Evolutionary conservation across 2,113 vertebrate species (phyloP), one percentile per base, ranked within the genome.

Genomic region (Gallinago undulata): DNA sequence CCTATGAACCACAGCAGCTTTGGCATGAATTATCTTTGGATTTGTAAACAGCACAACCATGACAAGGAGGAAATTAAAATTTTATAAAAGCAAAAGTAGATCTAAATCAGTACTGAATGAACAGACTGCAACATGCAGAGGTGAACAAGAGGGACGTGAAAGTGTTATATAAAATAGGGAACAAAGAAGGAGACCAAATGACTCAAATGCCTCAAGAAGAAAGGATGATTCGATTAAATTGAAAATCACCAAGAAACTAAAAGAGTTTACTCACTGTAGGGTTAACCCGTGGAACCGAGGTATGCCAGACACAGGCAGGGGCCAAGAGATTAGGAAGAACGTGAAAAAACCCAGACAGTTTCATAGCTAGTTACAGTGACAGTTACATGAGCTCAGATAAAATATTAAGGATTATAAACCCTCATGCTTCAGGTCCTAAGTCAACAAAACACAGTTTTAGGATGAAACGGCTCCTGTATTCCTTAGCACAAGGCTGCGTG

Each of bases 51-150:
- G 73, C 60, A 87, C 45, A 94, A 56, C 73, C 7, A 2, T 74
- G 91, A 95, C 92, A 94, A 53, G 63, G 39, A 94, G 76, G 86
- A 90, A 92, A 96, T 97, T 84, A 96, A 93, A 92, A 90, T 92
- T 95, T 96, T 91, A 96, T 87, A 75, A 89, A 89, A 94, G 66
- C 56, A 94, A 89, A 93, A 92, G 51, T 28, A 93, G 81, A 95
- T 89, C 62, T 89, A 89, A 91, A 94, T 94, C 87, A 69, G 68
- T 48, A 89, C 39, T 64, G 92, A 92, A 95, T n/a, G 76, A 62
- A 68, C 39, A 60, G 64, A n/a, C 53, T 89, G 57, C 63, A 78
- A 90, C 73, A 87, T 0, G 23, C 67, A 79, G 74, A 77, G 47
- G 60, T 51, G 93, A 93, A 56, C 63, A 86, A 86, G 86, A 66